phyloP scores from a whole-genome alignment of 1,140 invertebrate species.

The Sweltsa coloradensis region DNA sequence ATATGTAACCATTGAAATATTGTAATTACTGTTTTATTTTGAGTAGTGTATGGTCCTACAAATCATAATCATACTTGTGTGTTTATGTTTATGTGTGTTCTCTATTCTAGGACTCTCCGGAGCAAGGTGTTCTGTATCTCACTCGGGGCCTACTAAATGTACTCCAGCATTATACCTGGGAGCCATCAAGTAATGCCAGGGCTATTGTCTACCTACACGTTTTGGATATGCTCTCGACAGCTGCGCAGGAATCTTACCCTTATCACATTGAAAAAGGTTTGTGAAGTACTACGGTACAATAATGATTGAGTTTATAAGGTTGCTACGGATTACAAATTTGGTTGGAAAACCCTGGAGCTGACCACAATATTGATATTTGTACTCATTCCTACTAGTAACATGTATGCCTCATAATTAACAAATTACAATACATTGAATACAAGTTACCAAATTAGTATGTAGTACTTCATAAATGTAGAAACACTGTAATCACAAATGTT shows the following conservation, averaged over 20 bases:
- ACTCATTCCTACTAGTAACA: not conserved
- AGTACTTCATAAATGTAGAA: not conserved
- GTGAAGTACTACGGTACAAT: constrained; percentile 2
- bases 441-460: not conserved
- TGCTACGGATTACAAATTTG: not conserved
- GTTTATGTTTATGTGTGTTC: no score
- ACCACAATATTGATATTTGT: not conserved
- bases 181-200: constrained; percentile 38
- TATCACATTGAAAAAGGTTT: constrained; percentile 73
- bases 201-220: constrained; percentile 52
- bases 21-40: no score
- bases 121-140: constrained; percentile 67
- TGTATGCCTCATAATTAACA: not conserved
- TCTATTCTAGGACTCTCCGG: constrained; percentile 73
- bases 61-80: no score
- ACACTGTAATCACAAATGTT: not conserved
- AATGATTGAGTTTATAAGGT: not conserved
- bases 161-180: constrained; percentile 55
- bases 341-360: not conserved
- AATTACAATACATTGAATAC: not conserved
- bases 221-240: constrained; percentile 57
- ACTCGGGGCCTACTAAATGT: constrained; percentile 61
- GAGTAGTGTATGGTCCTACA: no score
- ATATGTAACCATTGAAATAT: no score
- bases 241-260: constrained; percentile 62